Percentiles rank a stretch among this genome's conserved stretches.
These are phyloP conservation scores for Oxyscelio sp. DNA, from an alignment of 2,888 invertebrate species.

Conservation along the genomic window DNA sequence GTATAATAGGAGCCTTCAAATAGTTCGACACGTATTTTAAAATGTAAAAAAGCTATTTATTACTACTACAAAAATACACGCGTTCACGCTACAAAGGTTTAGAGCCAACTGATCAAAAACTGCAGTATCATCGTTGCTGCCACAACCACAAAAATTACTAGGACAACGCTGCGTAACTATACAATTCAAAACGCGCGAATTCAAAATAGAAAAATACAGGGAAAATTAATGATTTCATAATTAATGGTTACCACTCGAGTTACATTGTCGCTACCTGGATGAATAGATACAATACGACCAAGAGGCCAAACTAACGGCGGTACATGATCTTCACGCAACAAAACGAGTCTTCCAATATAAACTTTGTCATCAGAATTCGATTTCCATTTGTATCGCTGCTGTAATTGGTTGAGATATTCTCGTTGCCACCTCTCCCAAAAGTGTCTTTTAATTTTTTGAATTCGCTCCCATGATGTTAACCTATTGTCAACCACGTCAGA, in stretches of 20 bases:
- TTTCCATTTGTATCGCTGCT: slow-evolving; percentile 62
- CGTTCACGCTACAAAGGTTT: not conserved
- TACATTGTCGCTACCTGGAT: slow-evolving; percentile 75
- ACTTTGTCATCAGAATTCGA: not conserved
- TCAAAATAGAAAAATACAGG: too few relatives aligned
- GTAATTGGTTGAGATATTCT: slow-evolving; percentile 65
- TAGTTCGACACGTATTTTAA: not conserved
- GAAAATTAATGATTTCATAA: too few relatives aligned
- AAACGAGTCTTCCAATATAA: slow-evolving; percentile 52
- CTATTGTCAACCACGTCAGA: slow-evolving; percentile 46
- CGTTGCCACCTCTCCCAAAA: slow-evolving; percentile 65
- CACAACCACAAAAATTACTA: too few relatives aligned
- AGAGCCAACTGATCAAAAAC: not conserved
- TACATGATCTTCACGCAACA: slow-evolving; percentile 68
- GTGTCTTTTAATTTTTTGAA: slow-evolving; percentile 54
- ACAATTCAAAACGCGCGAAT: too few relatives aligned
- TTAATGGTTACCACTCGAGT: slow-evolving; percentile 63
- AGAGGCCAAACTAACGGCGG: slow-evolving; percentile 76
- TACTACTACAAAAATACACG: not conserved
- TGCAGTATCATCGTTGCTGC: too few relatives aligned
- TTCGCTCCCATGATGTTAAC: slow-evolving; percentile 56
- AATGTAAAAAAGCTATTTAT: not conserved
- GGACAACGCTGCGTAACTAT: too few relatives aligned
- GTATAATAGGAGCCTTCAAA: too few relatives aligned
- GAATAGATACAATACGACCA: slow-evolving; percentile 70